Evolutionary conservation across 2,888 invertebrate species (phyloP).

Genomic region (Galerucella pusilla): DNA sequence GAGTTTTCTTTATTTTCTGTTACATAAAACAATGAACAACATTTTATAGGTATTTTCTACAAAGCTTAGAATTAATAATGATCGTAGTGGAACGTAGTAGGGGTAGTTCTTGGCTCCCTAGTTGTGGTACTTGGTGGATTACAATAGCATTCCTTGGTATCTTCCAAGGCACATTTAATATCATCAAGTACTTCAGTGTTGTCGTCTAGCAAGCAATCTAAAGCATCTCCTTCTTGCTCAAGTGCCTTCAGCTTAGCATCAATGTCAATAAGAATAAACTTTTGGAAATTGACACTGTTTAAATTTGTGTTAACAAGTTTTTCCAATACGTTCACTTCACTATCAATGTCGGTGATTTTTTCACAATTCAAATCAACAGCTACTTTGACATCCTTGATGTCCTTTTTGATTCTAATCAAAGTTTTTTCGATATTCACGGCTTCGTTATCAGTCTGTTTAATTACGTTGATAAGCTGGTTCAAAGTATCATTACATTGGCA

Average conservation of each 20-base stretch:
- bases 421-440: not conserved
- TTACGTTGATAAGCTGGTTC: not conserved
- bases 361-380: not conserved
- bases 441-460: not conserved
- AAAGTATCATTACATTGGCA: slow-evolving; percentile 2
- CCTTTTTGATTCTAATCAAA: not conserved
- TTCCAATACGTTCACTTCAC: not conserved
- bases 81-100: not conserved
- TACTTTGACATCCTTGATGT: not conserved
- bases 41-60: not conserved
- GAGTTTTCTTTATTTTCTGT: not conserved
- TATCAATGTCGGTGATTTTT: not conserved
- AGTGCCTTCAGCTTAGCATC: not conserved
- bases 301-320: not conserved
- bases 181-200: not conserved
- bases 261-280: not conserved
- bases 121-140: not conserved
- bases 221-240: not conserved
- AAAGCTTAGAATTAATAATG: not conserved
- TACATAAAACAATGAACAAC: slow-evolving; percentile 5
- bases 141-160: not conserved
- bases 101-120: not conserved
- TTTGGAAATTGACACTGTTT: not conserved
- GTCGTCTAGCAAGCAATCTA: not conserved
- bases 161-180: not conserved